Evolutionary conservation across 2,113 vertebrate species (phyloP).

Genomic region (Ciconia maguari): DNA sequence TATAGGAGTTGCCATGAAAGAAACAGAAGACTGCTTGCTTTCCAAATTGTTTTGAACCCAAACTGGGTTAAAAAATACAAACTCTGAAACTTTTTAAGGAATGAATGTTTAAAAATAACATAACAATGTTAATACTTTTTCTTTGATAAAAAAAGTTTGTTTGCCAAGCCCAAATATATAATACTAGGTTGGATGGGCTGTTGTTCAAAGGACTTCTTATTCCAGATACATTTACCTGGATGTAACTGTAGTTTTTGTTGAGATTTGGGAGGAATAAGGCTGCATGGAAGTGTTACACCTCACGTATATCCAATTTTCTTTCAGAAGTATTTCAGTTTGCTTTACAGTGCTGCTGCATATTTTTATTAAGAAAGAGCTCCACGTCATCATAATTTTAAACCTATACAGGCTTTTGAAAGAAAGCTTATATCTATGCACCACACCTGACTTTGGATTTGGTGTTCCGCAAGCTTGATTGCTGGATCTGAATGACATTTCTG

Average conservation of each 20-base stretch:
- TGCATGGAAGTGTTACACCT: accelerated
- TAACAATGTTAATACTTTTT: background rate
- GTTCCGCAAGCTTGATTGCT: background rate
- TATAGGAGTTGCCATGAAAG: background rate
- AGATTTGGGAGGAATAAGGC: background rate
- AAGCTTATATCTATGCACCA: accelerated
- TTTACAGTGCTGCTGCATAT: background rate
- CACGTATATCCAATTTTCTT: accelerated
- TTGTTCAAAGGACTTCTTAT: background rate
- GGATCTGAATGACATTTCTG: background rate
- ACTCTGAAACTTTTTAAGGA: background rate
- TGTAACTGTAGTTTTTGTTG: background rate
- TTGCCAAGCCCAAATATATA: background rate
- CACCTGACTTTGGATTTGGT: background rate
- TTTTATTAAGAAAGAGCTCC: background rate
- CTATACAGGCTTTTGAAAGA: background rate
- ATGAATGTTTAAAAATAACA: background rate
- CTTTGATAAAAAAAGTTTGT: background rate
- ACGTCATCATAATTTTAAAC: background rate
- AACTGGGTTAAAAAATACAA: background rate
- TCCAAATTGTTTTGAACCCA: background rate
- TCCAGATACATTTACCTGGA: background rate
- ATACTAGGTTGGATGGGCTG: background rate
- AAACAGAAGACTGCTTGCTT: background rate
- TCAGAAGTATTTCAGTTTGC: background rate